These are phyloP conservation scores for Drosophila yooni DNA, from an alignment of 2,888 invertebrate genomes.

Conservation along the genomic window DNA sequence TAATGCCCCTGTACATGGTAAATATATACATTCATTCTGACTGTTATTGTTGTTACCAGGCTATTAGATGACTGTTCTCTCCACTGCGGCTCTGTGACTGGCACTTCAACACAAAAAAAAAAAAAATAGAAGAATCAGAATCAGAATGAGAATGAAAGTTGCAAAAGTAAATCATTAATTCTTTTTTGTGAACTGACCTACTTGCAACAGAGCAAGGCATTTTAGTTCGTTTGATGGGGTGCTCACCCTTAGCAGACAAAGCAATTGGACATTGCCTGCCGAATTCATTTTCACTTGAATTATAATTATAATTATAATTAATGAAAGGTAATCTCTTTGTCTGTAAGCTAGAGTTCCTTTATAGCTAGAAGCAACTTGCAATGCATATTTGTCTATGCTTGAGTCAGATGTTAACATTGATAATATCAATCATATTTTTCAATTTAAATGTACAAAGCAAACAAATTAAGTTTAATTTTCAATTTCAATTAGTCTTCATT, in stretches of 20 bases:
- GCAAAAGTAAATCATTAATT: slow-evolving; percentile 71
- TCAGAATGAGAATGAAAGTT: slow-evolving; percentile 42
- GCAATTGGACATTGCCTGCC: not conserved
- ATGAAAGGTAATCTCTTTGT: not conserved
- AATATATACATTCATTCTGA: slow-evolving; percentile 15
- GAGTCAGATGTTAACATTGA: not conserved
- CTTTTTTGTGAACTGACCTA: slow-evolving; percentile 31
- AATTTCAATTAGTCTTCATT: not conserved
- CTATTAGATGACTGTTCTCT: slow-evolving; percentile 41
- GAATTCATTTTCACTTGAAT: not conserved
- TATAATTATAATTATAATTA: not conserved
- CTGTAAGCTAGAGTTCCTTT: not conserved
- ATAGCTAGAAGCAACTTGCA: not conserved
- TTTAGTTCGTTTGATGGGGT: slow-evolving; percentile 7
- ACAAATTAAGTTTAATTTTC: not conserved
- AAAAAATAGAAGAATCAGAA: slow-evolving; percentile 13
- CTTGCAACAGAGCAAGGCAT: slow-evolving; percentile 22
- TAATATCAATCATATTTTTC: not conserved
- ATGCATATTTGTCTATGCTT: not conserved
- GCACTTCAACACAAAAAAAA: slow-evolving; percentile 27
- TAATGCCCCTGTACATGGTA: slow-evolving; percentile 17
- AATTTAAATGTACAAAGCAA: not conserved
- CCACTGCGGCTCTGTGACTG: slow-evolving; percentile 31
- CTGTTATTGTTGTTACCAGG: slow-evolving; percentile 41
- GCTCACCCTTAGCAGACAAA: not conserved